These are phyloP conservation scores for Dryococelus australis DNA, from an alignment of 2,888 invertebrate genomes.

Conservation along the genomic window DNA sequence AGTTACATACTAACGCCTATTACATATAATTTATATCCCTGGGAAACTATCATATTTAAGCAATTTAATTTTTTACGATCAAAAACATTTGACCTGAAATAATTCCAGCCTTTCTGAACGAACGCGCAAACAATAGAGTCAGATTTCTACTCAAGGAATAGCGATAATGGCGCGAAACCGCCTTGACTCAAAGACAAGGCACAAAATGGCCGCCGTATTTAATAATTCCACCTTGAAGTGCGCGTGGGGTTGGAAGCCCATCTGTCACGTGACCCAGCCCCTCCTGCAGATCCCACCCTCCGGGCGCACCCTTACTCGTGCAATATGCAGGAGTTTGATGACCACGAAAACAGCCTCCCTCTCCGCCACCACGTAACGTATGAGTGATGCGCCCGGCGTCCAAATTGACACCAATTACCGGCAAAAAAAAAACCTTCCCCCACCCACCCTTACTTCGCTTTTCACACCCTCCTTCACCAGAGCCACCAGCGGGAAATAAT, in stretches of 20 bases:
- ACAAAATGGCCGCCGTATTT: neutral
- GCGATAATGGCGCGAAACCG: no score
- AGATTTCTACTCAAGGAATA: no score
- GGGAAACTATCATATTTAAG: no score
- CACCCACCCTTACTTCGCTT: conserved; percentile 53
- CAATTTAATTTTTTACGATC: no score
- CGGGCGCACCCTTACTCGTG: conserved; percentile 30
- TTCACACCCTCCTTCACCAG: conserved; percentile 55
- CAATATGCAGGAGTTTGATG: conserved; percentile 40
- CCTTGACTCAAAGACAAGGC: neutral
- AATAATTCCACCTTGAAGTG: neutral
- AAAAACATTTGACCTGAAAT: no score
- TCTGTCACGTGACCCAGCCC: neutral
- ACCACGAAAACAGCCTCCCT: conserved; percentile 28
- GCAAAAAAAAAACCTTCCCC: conserved; percentile 57
- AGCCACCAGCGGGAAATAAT: conserved; percentile 42
- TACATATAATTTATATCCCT: no score
- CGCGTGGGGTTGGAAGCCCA: neutral
- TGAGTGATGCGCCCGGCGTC: conserved; percentile 59
- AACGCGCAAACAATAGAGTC: no score
- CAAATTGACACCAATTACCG: conserved; percentile 72
- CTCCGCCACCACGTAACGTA: conserved; percentile 47
- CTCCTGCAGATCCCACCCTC: neutral
- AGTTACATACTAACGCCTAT: no score
- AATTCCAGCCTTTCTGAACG: no score